These are phyloP conservation scores for Pharmacophagus antenor DNA, from an alignment of 2,888 invertebrate species.

Conservation along the genomic window DNA sequence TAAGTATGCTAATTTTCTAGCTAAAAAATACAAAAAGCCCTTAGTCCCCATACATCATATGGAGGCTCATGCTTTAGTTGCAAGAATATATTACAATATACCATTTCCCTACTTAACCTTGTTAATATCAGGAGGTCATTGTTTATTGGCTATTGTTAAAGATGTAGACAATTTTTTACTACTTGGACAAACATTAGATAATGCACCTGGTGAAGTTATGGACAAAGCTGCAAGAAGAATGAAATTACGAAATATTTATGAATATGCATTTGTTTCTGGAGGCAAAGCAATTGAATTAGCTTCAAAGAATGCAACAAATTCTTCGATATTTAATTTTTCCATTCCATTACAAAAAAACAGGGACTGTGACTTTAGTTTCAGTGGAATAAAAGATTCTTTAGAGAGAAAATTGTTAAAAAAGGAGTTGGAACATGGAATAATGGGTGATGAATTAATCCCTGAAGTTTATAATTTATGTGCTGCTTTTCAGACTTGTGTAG, in stretches of 20 bases:
- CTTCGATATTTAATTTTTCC: conserved; percentile 84
- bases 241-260: conserved; percentile 88
- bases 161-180: conserved; percentile 88
- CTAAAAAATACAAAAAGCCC: conserved; percentile 85
- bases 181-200: conserved; percentile 89
- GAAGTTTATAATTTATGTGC: conserved; percentile 92
- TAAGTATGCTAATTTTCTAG: conserved; percentile 89
- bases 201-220: conserved; percentile 95
- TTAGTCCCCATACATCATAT: conserved; percentile 98
- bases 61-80: conserved; percentile 98
- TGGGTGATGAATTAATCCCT: conserved; percentile 87
- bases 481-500: conserved; percentile 86
- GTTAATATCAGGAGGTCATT: conserved; percentile 96
- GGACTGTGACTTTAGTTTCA: conserved; percentile 95
- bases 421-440: conserved; percentile 80
- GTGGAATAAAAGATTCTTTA: conserved; percentile 87
- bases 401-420: conserved; percentile 75
- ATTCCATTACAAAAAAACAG: conserved; percentile 82
- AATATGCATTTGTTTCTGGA: conserved; percentile 87
- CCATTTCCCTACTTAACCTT: conserved; percentile 94
- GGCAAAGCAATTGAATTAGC: conserved; percentile 93
- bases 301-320: conserved; percentile 84
- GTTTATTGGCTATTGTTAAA: conserved; percentile 88
- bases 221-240: conserved; percentile 95
- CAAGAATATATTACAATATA: conserved; percentile 86